phyloP scores from a whole-genome alignment of 2,888 invertebrate genomes.

The Trichogramma dendrolimi region DNA sequence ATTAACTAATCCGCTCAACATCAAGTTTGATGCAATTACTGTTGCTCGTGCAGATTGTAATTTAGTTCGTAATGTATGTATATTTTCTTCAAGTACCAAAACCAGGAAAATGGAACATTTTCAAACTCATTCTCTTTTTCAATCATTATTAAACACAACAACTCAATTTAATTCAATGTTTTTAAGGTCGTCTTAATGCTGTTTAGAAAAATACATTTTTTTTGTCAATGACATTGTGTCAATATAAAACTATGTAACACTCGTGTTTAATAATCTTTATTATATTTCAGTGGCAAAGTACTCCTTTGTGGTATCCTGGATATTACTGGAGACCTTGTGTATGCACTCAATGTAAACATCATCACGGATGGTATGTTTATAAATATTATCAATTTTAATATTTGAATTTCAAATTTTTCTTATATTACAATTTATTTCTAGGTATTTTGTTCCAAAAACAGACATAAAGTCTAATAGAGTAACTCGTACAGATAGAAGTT shows the following conservation, averaged over 20 bases:
- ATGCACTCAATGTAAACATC: constrained; percentile 61
- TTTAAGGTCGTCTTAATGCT: no score
- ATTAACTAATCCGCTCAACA: constrained; percentile 57
- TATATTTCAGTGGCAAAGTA: constrained; percentile 54
- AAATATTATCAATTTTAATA: neutral
- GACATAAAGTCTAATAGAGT: constrained; percentile 39
- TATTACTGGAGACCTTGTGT: constrained; percentile 62
- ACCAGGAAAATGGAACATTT: no score
- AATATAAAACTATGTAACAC: neutral
- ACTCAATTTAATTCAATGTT: no score
- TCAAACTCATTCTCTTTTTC: no score
- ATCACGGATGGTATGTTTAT: constrained; percentile 56
- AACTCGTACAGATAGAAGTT: constrained; percentile 44
- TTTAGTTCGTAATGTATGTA: constrained; percentile 53
- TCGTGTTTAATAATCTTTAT: constrained; percentile 15
- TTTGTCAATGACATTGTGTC: constrained; percentile 7
- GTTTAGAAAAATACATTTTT: constrained; percentile 5
- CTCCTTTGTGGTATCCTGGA: constrained; percentile 65
- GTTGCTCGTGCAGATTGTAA: constrained; percentile 57
- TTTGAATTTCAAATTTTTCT: neutral
- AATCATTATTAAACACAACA: no score
- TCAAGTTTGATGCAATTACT: constrained; percentile 57
- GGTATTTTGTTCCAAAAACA: constrained; percentile 57
- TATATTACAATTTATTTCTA: constrained; percentile 25
- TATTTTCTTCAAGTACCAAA: neutral